A percentile compares a stretch with the other conserved stretches of the same genome.
These are phyloP conservation scores for Erinaceus europaeus DNA, from an alignment of 2,113 vertebrate species.

Conservation along the genomic window DNA sequence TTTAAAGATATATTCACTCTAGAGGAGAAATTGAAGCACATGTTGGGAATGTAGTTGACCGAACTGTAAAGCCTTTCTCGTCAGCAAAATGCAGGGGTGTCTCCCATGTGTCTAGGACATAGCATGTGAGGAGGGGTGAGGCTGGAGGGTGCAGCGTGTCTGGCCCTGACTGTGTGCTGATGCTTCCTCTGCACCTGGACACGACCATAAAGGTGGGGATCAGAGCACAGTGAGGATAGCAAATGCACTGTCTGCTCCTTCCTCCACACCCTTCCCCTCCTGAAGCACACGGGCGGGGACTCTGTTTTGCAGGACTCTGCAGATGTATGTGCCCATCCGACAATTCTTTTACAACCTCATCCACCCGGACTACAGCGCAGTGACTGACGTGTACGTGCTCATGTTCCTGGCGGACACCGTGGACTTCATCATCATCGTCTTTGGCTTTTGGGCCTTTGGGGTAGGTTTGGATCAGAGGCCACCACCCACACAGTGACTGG, in stretches of 20 bases:
- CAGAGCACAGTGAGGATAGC: background rate
- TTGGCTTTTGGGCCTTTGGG: conserved; percentile 98
- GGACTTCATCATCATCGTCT: conserved; percentile 98
- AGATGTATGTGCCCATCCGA: conserved; percentile 93
- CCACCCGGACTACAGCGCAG: conserved; percentile 97
- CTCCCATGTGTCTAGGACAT: background rate
- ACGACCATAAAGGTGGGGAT: background rate
- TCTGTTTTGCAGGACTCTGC: conserved; percentile 85
- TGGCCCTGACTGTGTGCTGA: background rate
- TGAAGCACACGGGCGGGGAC: conserved; percentile 6
- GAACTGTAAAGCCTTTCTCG: background rate
- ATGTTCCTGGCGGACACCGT: conserved; percentile 99
- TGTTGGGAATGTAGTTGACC: background rate
- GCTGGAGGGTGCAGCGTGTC: background rate
- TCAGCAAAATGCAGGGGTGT: background rate
- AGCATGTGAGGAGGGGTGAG: background rate
- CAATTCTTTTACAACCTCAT: conserved; percentile 98
- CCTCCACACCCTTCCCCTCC: background rate
- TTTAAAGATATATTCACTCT: background rate
- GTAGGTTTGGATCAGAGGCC: conserved; percentile 80
- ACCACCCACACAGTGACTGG: rapidly evolving
- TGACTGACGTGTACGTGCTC: conserved; percentile 97
- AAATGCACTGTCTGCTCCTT: rapidly evolving
- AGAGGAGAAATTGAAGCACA: background rate
- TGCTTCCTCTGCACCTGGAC: background rate